phyloP scores from a whole-genome alignment of 2,888 invertebrate genomes.

The Idaea aversata region DNA sequence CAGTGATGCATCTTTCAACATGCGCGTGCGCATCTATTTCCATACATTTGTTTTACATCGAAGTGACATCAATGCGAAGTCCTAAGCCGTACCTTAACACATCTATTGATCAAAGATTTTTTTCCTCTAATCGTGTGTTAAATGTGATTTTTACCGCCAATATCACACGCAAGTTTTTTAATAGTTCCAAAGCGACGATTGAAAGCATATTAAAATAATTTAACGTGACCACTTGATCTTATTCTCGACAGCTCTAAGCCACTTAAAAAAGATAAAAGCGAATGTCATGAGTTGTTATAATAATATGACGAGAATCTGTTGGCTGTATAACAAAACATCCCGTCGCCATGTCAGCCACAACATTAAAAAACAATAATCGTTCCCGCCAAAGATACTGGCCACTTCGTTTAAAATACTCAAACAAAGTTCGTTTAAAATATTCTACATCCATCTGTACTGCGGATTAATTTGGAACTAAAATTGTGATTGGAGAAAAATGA shows the following conservation, averaged over 20 bases:
- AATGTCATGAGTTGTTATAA: constrained; percentile 45
- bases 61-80: too few relatives aligned
- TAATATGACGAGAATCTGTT: constrained; percentile 47
- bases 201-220: constrained; percentile 21
- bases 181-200: neutral
- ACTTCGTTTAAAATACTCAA: constrained; percentile 5
- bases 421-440: constrained; percentile 33
- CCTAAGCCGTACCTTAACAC: neutral
- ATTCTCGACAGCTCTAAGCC: constrained; percentile 51
- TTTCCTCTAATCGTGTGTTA: neutral
- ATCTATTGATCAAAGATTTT: neutral
- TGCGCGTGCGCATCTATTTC: too few relatives aligned
- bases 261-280: constrained; percentile 55
- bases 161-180: neutral
- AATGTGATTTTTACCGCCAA: neutral
- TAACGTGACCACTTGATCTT: constrained; percentile 48
- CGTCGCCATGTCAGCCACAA: constrained; percentile 53
- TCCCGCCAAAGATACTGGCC: constrained; percentile 26
- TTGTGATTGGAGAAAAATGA: neutral
- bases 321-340: constrained; percentile 41
- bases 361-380: constrained; percentile 69
- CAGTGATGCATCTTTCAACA: too few relatives aligned
- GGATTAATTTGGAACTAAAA: constrained; percentile 16
- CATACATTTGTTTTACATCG: too few relatives aligned
- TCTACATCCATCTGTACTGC: constrained; percentile 34